phyloP scores from a whole-genome alignment of 2,888 invertebrate species.

The Sinhomidia bicolor region DNA sequence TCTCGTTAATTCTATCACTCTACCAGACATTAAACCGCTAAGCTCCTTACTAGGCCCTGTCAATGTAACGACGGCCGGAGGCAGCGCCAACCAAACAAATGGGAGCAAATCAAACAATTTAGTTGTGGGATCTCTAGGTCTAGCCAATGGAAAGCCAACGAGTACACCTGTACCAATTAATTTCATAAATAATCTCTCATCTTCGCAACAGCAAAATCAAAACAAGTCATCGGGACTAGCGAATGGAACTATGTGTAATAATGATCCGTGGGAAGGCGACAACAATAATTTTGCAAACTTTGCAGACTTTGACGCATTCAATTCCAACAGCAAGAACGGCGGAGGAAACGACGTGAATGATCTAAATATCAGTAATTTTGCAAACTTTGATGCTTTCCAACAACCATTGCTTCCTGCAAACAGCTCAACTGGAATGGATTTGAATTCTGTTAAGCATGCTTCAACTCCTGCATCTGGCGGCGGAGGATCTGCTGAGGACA shows the following conservation, averaged over 20 bases:
- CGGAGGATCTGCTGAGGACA: conserved; percentile 88
- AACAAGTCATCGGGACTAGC: conserved; percentile 42
- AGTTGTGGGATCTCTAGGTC: conserved; percentile 60
- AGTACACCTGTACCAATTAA: conserved; percentile 75
- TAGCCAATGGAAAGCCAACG: conserved; percentile 54
- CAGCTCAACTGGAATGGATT: conserved; percentile 33
- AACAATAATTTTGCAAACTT: conserved; percentile 75
- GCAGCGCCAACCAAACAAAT: conserved; percentile 62
- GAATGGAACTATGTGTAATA: conserved; percentile 48
- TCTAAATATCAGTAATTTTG: conserved; percentile 66
- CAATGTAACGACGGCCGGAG: conserved; percentile 44
- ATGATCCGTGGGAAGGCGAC: conserved; percentile 73
- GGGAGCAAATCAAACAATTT: conserved; percentile 69
- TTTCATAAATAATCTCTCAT: conserved; percentile 78
- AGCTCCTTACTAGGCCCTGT: conserved; percentile 81
- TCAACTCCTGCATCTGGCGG: conserved; percentile 60
- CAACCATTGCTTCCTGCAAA: conserved; percentile 74
- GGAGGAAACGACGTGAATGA: conserved; percentile 61
- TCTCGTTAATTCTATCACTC: conserved; percentile 78
- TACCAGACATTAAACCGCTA: conserved; percentile 82
- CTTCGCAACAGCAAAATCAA: conserved; percentile 56
- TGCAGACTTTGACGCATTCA: conserved; percentile 78
- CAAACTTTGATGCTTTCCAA: conserved; percentile 74
- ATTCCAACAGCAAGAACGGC: conserved; percentile 56
- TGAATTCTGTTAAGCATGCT: neutral